These are phyloP conservation scores for Latheticus oryzae DNA, from an alignment of 2,888 invertebrate species.

Conservation along the genomic window DNA sequence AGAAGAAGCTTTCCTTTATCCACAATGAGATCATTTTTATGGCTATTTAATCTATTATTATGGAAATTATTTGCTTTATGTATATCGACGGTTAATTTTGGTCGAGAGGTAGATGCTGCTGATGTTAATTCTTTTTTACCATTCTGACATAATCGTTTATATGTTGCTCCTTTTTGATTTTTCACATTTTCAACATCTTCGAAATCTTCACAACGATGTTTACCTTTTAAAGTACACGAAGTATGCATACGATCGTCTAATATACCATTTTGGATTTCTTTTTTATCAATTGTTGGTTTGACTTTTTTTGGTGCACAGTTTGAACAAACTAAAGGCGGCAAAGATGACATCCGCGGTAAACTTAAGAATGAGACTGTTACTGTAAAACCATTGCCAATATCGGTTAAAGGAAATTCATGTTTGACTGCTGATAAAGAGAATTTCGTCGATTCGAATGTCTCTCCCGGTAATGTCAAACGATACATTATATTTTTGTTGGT, in stretches of 20 bases:
- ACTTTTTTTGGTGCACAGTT: slow-evolving; percentile 56
- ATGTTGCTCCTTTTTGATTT: slow-evolving; percentile 34
- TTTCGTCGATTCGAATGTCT: slow-evolving; percentile 69
- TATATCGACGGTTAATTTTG: slow-evolving; percentile 50
- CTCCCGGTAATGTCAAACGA: slow-evolving; percentile 77
- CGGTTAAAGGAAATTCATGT: slow-evolving; percentile 80
- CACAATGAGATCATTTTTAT: slow-evolving; percentile 61
- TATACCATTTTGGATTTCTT: slow-evolving; percentile 43
- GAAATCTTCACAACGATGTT: slow-evolving; percentile 79
- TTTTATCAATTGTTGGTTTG: slow-evolving; percentile 12
- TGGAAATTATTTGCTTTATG: slow-evolving; percentile 46
- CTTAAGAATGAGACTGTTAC: slow-evolving; percentile 75
- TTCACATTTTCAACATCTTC: slow-evolving; percentile 73
- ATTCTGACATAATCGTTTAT: slow-evolving; percentile 49
- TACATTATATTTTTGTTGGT: slow-evolving; percentile 70
- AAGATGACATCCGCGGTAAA: slow-evolving; percentile 78
- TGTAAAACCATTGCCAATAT: slow-evolving; percentile 73
- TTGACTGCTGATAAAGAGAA: slow-evolving; percentile 71
- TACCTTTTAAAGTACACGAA: slow-evolving; percentile 77
- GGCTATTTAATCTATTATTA: slow-evolving; percentile 61
- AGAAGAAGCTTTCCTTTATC: slow-evolving; percentile 61
- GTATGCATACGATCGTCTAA: slow-evolving; percentile 79
- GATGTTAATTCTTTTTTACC: slow-evolving; percentile 51
- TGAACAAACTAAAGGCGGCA: slow-evolving; percentile 73
- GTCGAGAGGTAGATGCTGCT: slow-evolving; percentile 42